A percentile compares a stretch with the other conserved stretches of the same genome.
These are phyloP conservation scores for Stictonetta naevosa DNA, from an alignment of 2,113 vertebrate species.

Conservation along the genomic window DNA sequence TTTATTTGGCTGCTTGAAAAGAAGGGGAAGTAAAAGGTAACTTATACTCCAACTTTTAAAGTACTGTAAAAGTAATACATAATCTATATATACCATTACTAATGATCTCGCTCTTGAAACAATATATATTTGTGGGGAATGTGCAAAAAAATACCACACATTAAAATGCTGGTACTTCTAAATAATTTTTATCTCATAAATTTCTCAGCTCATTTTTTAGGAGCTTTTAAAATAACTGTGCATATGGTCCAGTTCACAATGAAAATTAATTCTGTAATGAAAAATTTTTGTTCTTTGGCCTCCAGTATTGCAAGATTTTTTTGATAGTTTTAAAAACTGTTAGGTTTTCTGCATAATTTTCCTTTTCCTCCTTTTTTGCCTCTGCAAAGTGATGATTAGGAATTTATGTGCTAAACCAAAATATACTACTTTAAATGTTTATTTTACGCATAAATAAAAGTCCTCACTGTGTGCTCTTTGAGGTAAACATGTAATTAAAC, in stretches of 20 bases:
- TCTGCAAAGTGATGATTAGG: not conserved
- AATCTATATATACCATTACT: not conserved
- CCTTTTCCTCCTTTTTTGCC: not conserved
- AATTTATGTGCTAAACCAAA: not conserved
- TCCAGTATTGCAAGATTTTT: not conserved
- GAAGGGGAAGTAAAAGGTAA: not conserved
- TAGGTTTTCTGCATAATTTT: not conserved
- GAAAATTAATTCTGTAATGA: not conserved
- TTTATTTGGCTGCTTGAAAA: not conserved
- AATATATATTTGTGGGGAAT: not conserved
- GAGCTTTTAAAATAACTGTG: not conserved
- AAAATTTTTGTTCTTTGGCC: not conserved
- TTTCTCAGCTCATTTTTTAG: not conserved
- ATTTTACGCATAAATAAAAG: not conserved
- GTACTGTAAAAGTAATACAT: not conserved
- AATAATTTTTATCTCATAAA: not conserved
- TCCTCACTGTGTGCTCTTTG: not conserved
- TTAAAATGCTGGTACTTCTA: not conserved
- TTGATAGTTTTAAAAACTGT: not conserved
- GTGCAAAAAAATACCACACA: not conserved
- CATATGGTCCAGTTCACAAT: not conserved
- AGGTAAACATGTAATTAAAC: conserved; percentile 35
- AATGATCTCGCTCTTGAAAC: not conserved
- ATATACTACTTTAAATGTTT: not conserved
- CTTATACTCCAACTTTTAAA: not conserved